These are phyloP conservation scores for Choloepus hoffmanni DNA, from an alignment of 2,113 vertebrate species.

Conservation along the genomic window DNA sequence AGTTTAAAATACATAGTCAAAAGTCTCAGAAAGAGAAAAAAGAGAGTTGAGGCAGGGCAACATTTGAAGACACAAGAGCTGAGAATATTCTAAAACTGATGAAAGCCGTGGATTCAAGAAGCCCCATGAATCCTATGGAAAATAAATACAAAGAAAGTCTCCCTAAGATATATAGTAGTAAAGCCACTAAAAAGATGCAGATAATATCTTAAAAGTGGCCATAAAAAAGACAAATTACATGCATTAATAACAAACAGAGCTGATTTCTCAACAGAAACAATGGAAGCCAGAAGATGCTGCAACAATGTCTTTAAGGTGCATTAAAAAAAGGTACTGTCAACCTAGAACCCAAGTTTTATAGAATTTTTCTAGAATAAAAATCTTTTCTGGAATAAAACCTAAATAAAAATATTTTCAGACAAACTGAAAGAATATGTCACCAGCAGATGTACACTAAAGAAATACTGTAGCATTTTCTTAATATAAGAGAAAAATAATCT, in stretches of 20 bases:
- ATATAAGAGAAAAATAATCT: background rate
- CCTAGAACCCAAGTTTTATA: background rate
- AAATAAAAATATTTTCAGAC: background rate
- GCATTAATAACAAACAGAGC: background rate
- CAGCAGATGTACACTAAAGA: background rate
- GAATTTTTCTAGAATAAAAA: background rate
- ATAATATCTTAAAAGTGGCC: background rate
- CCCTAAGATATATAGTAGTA: background rate
- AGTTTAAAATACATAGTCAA: background rate
- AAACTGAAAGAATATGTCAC: background rate
- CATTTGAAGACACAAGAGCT: background rate
- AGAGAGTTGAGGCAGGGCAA: background rate
- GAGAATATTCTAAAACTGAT: background rate
- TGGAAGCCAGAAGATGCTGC: background rate
- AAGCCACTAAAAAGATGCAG: background rate
- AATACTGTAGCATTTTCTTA: background rate
- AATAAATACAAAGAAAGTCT: slow-evolving; percentile 10
- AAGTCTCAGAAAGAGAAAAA: background rate
- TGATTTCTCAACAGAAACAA: background rate
- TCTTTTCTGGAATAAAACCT: background rate
- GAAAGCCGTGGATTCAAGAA: background rate
- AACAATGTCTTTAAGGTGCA: background rate
- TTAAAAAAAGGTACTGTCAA: background rate
- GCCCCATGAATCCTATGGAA: background rate
- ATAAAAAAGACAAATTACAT: background rate